Base-by-base conservation (phyloP, 2,113 vertebrate genomes). In the Nothobranchius kuhntae region DNA sequence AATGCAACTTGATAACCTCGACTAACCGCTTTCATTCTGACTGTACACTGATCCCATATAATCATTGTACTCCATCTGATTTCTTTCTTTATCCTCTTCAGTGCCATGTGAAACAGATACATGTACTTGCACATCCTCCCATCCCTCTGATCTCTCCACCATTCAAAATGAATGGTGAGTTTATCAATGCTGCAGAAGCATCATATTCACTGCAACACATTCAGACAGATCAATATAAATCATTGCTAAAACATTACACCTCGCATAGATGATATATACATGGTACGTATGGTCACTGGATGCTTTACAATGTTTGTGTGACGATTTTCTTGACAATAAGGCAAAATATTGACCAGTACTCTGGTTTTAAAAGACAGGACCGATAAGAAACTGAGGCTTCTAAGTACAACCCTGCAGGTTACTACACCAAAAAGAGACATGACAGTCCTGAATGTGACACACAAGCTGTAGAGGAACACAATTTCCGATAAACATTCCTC, bases 151-250 rank as follows among this genome's bases (percentile, higher is more conserved):
- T 40, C 38, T 40, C 7, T 40, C 38, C 38, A 40, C 38, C 38
- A 40, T 40, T 40, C 38, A 63, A 73, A 6, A 58, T 82, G 78
- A 89, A 83, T 74, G 73, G 81, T 80, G 75, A 85, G 83, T 77
- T 84, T 81, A 80, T 84, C 76, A 68, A 75, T 61, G 73, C 72
- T 68, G 36, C 53, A 40, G 38, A 40, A 40, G 9, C 71, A 57
- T 73, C 26, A 14, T 67, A 55, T 45, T 63, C 52, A 45, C 13
- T 15, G 52, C 36, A 30, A 21, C 44, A 59, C 51, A 53, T 36
- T 60, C 10, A 3, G 30, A 30, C 30, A 30, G 30, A 30, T 30
- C 30, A 30, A 30, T 30, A 30, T 30, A 30, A 30, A 30, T 30
- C 30, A 30, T 1, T 59, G 53, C 59, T 26, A 51, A 65, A 70